A percentile compares a stretch with the other conserved stretches of the same genome.
phyloP scores from a whole-genome alignment of 1,140 invertebrate species.

The Anoplolepis gracilipes region DNA sequence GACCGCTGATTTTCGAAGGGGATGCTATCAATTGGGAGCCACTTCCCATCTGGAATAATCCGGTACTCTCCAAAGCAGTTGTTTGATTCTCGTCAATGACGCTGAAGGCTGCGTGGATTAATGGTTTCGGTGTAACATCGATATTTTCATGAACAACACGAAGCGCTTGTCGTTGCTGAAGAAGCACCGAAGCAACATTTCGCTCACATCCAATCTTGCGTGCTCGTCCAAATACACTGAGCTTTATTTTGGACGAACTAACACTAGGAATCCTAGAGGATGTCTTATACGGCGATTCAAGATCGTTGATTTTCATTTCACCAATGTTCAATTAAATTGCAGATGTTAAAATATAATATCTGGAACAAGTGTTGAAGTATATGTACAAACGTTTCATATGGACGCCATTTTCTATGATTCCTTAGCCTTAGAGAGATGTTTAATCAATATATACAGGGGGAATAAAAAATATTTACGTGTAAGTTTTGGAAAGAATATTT shows the following conservation, averaged over 20 bases:
- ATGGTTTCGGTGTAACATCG: conserved; percentile 73
- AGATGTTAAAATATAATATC: neutral
- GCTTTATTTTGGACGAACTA: conserved; percentile 56
- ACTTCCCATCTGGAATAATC: conserved; percentile 48
- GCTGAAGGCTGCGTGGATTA: conserved; percentile 61
- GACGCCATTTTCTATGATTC: conserved; percentile 9
- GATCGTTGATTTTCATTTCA: conserved; percentile 51
- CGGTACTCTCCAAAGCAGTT: conserved; percentile 73
- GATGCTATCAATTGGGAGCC: conserved; percentile 43
- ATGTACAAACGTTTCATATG: neutral
- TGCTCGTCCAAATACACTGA: neutral
- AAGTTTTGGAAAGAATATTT: too few relatives aligned
- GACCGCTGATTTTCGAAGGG: conserved; percentile 25
- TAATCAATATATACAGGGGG: conserved; percentile 24
- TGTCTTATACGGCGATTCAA: neutral
- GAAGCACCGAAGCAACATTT: conserved; percentile 58
- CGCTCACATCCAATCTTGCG: conserved; percentile 43
- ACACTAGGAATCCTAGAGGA: conserved; percentile 32
- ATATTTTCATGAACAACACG: conserved; percentile 55
- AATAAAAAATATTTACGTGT: too few relatives aligned
- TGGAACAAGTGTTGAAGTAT: neutral
- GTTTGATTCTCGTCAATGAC: conserved; percentile 64
- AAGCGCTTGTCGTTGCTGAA: conserved; percentile 66
- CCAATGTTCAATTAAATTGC: neutral
- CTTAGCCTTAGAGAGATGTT: conserved; percentile 56